phyloP scores from a whole-genome alignment of 2,797 vertebrate species.

The Perodicticus potto region DNA sequence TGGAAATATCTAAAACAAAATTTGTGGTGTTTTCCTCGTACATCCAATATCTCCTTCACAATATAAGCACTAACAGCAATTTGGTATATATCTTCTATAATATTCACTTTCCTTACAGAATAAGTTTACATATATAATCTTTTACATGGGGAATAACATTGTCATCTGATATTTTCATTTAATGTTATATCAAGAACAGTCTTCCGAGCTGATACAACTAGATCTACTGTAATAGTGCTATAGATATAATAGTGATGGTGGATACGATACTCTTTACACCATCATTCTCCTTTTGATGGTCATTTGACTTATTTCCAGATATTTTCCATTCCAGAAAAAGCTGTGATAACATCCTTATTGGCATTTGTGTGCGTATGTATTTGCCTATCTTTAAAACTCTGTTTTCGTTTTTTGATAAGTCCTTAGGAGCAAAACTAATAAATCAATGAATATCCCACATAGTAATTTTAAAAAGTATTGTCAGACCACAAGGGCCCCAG shows the following conservation, averaged over 20 bases:
- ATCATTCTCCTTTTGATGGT: neutral
- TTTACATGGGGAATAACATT: neutral
- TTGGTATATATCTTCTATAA: neutral
- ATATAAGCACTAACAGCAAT: neutral
- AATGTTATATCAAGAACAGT: neutral
- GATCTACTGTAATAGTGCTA: neutral
- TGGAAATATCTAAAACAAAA: neutral
- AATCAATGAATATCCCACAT: neutral
- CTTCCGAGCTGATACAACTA: neutral
- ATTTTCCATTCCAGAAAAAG: neutral
- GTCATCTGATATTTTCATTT: conserved; percentile 11
- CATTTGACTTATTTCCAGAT: conserved; percentile 5
- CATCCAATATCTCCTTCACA: neutral
- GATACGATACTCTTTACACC: neutral
- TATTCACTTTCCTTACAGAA: conserved; percentile 8
- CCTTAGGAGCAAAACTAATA: conserved; percentile 1
- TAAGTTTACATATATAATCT: neutral
- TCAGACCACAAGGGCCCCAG: neutral
- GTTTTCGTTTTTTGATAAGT: conserved; percentile 10
- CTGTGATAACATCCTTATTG: neutral
- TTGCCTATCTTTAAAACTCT: neutral
- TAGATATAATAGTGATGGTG: neutral
- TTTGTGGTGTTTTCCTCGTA: neutral
- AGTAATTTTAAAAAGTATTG: neutral
- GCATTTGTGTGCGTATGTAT: neutral